Evolutionary conservation across 2,888 invertebrate genomes (phyloP).

Genomic region (Leptopilina syphax): DNA sequence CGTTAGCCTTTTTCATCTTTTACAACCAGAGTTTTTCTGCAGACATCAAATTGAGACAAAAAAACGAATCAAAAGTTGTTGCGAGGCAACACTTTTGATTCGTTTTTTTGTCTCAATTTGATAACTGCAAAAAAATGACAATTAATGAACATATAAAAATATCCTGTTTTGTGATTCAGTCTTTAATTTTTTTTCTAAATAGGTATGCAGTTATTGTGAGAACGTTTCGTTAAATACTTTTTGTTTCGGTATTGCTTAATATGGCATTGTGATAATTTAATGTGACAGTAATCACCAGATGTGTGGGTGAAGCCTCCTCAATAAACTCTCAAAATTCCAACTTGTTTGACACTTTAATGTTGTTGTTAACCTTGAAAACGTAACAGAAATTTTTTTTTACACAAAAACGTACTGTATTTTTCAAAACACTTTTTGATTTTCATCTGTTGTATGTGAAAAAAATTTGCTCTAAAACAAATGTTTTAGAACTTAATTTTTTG

Average conservation of each 20-base stretch:
- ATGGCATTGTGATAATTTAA: constrained; percentile 11
- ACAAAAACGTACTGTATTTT: background rate
- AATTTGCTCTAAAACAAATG: too few species aligned
- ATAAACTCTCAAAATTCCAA: constrained; percentile 5
- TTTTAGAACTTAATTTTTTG: too few species aligned
- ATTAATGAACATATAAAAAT: too few species aligned
- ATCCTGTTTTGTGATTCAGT: background rate
- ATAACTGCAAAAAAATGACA: too few species aligned
- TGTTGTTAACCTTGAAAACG: constrained; percentile 20
- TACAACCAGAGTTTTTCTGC: too few species aligned
- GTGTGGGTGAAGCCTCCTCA: constrained; percentile 13
- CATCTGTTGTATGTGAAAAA: background rate
- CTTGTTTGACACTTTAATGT: background rate
- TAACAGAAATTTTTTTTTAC: background rate
- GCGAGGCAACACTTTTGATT: too few species aligned
- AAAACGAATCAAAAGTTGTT: too few species aligned
- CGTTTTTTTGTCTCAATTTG: too few species aligned
- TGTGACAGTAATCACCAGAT: constrained; percentile 28
- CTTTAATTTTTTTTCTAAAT: background rate
- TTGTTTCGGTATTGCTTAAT: constrained; percentile 4
- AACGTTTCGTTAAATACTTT: background rate
- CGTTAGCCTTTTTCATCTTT: background rate
- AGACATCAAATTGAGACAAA: too few species aligned
- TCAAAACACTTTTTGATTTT: background rate
- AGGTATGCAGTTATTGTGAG: background rate